A percentile compares a stretch with the other conserved stretches of the same genome.
Evolutionary conservation across 2,113 vertebrate genomes (phyloP).

Genomic region (Suricata suricatta): DNA sequence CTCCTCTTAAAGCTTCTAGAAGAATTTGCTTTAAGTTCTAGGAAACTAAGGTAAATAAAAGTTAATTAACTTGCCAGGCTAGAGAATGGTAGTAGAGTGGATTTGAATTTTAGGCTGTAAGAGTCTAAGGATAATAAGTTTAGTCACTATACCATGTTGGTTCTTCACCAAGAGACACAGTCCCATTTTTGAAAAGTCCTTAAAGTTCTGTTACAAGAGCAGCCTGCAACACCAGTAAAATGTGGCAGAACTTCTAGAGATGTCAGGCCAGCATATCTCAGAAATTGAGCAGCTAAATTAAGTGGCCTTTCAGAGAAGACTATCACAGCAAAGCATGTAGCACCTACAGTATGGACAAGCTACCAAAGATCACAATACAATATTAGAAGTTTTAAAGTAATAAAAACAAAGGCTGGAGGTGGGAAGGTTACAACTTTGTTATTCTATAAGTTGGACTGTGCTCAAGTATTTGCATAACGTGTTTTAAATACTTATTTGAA

Average conservation of each 20-base stretch:
- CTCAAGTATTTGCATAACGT: background rate
- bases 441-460: background rate
- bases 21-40: background rate
- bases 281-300: constrained; percentile 26
- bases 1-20: background rate
- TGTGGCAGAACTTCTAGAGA: background rate
- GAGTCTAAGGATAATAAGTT: constrained; percentile 28
- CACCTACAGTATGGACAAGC: background rate
- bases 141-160: background rate
- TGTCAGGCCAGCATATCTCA: background rate
- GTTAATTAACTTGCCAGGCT: background rate
- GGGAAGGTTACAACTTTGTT: background rate
- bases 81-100: background rate
- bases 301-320: background rate
- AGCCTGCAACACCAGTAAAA: background rate
- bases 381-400: constrained; percentile 9
- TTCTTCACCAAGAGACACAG: background rate
- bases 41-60: background rate
- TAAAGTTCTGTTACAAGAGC: background rate
- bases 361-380: background rate
- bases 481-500: constrained; percentile 33
- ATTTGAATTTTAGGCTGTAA: background rate
- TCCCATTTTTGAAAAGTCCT: background rate
- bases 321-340: background rate
- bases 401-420: background rate